Base-by-base conservation (phyloP, 2,113 vertebrate species). In the Donacobius atricapilla region DNA sequence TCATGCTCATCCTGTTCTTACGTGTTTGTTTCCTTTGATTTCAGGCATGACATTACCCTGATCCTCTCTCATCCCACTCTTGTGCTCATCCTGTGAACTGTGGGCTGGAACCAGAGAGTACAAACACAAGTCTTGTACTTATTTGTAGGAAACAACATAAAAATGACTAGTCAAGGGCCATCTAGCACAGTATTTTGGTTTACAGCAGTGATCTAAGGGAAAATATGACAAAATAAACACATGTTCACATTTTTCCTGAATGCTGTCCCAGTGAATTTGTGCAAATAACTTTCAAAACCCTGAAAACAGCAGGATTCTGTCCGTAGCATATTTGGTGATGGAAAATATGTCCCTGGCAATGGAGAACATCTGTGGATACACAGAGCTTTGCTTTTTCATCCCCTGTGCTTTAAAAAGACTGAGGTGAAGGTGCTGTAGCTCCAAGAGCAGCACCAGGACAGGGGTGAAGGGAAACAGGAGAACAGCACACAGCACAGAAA, bases 181-280 rank as follows among this genome's bases (percentile, higher is more conserved):
- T 78, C 60, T 44, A 92, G 80, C 60, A 68, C 83, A 40, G 47
- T 58, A 47, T 78, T 89, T 73, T 10, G 28, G 51, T 56, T 70
- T 48, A 93, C 76, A 73, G 76, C 0, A 1, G 39, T 78, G 76
- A 84, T 39, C 20, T 58, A 66, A 95, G 93, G 95, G 95, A 96
- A 96, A 94, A 44, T 56, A 81, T 93, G 89, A 95, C 80, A 92
- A 93, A 56, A 89, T 64, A 95, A 96, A 95, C 89, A 96, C 9
- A 54, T 63, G 76, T 68, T 35, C 72, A 73, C 86, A 81, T 90
- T 95, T 95, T 97, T 95, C 96, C 94, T 89, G 93, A 94, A 89
- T 31, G 21, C 19, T 47, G 17, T 97, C 79, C 95, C 94, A 81
- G 56, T 93, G 21, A 83, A 81, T 83, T 93, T 77, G 12, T 63